phyloP scores from a whole-genome alignment of 2,113 vertebrate species.

The Cacatua alba region DNA sequence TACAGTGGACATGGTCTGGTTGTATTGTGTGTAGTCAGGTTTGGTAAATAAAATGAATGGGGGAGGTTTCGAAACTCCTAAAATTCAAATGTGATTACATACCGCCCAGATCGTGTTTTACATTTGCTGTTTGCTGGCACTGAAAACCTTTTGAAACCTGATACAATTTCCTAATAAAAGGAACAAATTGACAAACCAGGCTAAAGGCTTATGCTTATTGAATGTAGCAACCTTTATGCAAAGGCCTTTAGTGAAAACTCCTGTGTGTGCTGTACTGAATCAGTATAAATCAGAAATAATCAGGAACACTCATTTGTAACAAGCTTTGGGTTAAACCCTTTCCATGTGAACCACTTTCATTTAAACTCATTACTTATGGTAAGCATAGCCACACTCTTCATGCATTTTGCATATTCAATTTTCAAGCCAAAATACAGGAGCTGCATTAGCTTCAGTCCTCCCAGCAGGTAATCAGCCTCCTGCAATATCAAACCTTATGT shows the following conservation, averaged over 20 bases:
- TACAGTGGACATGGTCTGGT: neutral
- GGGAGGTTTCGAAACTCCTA: neutral
- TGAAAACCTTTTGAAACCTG: neutral
- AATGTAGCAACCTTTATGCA: neutral
- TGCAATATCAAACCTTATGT: conserved; percentile 31
- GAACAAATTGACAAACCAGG: neutral
- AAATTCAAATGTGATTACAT: neutral
- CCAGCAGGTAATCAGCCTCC: conserved; percentile 40
- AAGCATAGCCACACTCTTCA: neutral
- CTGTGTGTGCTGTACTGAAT: neutral
- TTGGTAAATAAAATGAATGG: neutral
- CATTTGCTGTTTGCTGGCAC: neutral
- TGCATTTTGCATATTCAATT: conserved; percentile 50
- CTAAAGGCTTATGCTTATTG: neutral
- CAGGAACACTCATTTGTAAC: conserved; percentile 14
- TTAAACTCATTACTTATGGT: conserved; percentile 48
- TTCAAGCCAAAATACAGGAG: conserved; percentile 23
- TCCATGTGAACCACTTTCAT: neutral
- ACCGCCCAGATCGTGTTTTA: neutral
- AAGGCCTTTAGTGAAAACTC: conserved; percentile 35
- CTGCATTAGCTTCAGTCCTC: conserved; percentile 8
- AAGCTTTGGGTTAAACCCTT: neutral
- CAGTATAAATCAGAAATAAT: conserved; percentile 45
- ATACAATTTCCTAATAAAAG: neutral
- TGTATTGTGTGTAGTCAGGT: neutral